phyloP scores from a whole-genome alignment of 2,113 vertebrate species.

The Engraulis encrasicolus region DNA sequence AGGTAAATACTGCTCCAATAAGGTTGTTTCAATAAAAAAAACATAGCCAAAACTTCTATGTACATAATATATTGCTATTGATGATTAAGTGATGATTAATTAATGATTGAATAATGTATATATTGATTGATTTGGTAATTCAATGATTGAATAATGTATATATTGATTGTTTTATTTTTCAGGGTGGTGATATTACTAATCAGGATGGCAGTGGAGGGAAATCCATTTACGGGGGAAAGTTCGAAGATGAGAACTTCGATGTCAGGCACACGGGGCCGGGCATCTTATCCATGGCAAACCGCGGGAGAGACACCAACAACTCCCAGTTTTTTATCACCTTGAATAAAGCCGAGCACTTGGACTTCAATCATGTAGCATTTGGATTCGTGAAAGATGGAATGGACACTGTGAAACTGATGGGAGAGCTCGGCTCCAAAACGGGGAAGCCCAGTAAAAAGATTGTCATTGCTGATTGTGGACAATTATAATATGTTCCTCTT shows the following conservation, averaged over 20 bases:
- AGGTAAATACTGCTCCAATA: slow-evolving; percentile 72
- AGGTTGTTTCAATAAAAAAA: no score
- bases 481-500: slow-evolving; percentile 69
- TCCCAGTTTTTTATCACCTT: slow-evolving; percentile 96
- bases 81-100: no score
- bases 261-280: slow-evolving; percentile 88
- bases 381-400: slow-evolving; percentile 90
- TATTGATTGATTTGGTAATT: no score
- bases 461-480: slow-evolving; percentile 86
- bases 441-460: slow-evolving; percentile 81
- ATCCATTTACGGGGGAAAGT: slow-evolving; percentile 88
- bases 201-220: slow-evolving; percentile 85
- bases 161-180: background rate
- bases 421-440: slow-evolving; percentile 82
- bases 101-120: background rate
- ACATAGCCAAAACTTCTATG: no score
- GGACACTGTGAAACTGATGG: slow-evolving; percentile 87
- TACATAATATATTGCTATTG: no score
- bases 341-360: slow-evolving; percentile 89
- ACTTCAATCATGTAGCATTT: slow-evolving; percentile 94
- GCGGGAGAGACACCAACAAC: slow-evolving; percentile 86
- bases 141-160: no score
- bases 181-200: slow-evolving; percentile 93
- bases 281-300: slow-evolving; percentile 91
- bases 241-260: slow-evolving; percentile 93